Evolutionary conservation across 2,888 invertebrate genomes (phyloP).

Genomic region (Plebejus melissa): DNA sequence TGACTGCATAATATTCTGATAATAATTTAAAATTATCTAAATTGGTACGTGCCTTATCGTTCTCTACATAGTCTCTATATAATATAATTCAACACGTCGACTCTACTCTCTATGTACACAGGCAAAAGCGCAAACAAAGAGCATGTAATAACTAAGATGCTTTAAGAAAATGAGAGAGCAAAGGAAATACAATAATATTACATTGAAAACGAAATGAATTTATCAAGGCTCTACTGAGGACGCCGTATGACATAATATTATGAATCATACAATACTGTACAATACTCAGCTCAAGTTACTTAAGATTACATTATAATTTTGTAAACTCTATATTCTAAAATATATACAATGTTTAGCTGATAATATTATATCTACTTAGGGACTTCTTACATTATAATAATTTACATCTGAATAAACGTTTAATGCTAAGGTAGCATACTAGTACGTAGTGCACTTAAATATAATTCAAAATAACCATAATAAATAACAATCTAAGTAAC

Average conservation of each 20-base stretch:
- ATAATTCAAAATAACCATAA: too few species aligned
- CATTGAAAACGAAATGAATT: background rate
- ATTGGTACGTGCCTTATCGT: conserved; percentile 1
- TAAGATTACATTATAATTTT: background rate
- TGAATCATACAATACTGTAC: background rate
- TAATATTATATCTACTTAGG: too few species aligned
- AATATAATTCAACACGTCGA: background rate
- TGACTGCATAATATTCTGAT: background rate
- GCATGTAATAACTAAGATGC: background rate
- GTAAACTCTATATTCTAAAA: background rate
- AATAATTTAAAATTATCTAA: background rate
- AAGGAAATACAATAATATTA: background rate
- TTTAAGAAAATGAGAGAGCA: background rate
- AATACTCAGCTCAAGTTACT: background rate
- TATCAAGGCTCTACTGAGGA: too few species aligned
- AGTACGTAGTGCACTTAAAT: too few species aligned
- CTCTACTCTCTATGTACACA: background rate
- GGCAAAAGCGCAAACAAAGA: background rate
- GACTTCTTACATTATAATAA: too few species aligned
- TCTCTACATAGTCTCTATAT: background rate
- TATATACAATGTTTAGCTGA: too few species aligned
- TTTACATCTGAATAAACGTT: too few species aligned
- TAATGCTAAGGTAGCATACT: too few species aligned
- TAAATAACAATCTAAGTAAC: too few species aligned
- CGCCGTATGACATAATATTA: background rate